phyloP scores from a whole-genome alignment of 2,113 vertebrate species.

The Lates calcarifer region DNA sequence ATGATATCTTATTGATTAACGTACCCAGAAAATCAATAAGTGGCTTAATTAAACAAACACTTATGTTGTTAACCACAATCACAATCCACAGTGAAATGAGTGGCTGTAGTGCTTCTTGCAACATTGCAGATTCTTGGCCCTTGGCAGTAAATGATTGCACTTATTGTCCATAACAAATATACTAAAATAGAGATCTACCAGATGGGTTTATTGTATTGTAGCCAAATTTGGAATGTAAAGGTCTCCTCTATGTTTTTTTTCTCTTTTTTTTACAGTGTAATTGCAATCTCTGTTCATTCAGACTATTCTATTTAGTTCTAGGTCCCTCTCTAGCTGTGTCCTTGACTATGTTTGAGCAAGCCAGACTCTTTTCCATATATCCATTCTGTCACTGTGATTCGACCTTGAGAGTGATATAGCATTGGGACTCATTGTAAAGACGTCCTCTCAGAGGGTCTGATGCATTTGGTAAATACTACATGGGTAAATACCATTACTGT shows the following conservation, averaged over 20 bases:
- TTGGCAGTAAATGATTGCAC: background rate
- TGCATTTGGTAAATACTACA: slow-evolving; percentile 31
- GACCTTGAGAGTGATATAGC: slow-evolving; percentile 30
- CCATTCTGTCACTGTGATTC: background rate
- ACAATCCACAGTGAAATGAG: background rate
- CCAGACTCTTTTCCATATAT: background rate
- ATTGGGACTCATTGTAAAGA: background rate
- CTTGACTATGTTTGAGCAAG: slow-evolving; percentile 1
- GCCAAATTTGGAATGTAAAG: background rate
- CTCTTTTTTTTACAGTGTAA: slow-evolving; percentile 3
- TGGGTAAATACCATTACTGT: slow-evolving; percentile 18
- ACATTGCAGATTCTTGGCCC: background rate
- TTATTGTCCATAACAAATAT: background rate
- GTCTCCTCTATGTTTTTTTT: background rate
- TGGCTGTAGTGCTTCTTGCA: background rate
- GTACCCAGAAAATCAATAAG: background rate
- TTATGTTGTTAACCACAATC: background rate
- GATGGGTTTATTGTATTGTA: slow-evolving; percentile 26
- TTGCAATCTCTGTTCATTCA: slow-evolving; percentile 14
- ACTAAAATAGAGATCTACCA: background rate
- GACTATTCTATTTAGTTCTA: background rate
- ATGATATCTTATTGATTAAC: slow-evolving; percentile 21
- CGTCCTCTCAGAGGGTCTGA: background rate
- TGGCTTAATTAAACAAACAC: slow-evolving; percentile 33
- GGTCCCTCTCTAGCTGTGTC: slow-evolving; percentile 6